phyloP scores from a whole-genome alignment of 2,888 invertebrate genomes.

The Sesamia inferens region DNA sequence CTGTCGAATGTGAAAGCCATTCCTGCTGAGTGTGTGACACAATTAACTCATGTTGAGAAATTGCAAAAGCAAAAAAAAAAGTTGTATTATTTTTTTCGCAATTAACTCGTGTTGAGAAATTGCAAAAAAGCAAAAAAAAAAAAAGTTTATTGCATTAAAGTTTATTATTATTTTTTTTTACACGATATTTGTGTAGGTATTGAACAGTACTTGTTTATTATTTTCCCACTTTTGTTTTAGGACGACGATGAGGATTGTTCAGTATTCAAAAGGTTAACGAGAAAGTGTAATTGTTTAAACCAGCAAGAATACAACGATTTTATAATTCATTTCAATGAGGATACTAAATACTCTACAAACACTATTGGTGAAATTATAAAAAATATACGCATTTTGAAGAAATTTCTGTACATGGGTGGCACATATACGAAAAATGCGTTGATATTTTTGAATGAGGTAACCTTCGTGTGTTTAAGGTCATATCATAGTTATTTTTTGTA shows the following conservation, averaged over 20 bases:
- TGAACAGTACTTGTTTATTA: background rate
- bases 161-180: no score
- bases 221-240: constrained; percentile 61
- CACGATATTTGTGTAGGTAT: no score
- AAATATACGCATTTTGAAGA: constrained; percentile 82
- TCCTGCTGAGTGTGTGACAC: no score
- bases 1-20: no score
- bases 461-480: background rate
- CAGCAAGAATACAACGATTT: constrained; percentile 81
- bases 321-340: constrained; percentile 84
- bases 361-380: constrained; percentile 83
- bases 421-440: constrained; percentile 80
- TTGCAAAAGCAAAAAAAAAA: background rate
- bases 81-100: no score
- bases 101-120: no score
- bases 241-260: constrained; percentile 82
- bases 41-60: background rate
- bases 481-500: background rate
- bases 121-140: no score
- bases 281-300: constrained; percentile 83
- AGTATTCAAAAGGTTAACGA: constrained; percentile 80
- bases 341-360: constrained; percentile 77
- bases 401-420: constrained; percentile 84
- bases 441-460: constrained; percentile 82
- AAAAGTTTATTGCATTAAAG: no score